phyloP scores from a whole-genome alignment of 2,888 invertebrate species.

The Alloscopus bannaensis region DNA sequence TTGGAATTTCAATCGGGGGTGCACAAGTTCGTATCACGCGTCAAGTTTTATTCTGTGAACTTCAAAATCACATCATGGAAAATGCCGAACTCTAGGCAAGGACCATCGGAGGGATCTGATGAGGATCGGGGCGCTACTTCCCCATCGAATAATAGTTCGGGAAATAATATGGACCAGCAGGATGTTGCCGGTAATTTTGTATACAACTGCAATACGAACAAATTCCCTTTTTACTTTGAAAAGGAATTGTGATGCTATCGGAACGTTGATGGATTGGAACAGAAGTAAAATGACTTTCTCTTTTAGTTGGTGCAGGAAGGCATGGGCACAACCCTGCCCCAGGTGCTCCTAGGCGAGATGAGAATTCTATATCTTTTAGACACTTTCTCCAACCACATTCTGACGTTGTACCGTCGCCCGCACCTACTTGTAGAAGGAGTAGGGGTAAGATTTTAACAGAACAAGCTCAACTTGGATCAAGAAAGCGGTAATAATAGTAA shows the following conservation, averaged over 20 bases:
- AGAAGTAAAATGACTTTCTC: conserved; percentile 34
- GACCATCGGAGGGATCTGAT: conserved; percentile 54
- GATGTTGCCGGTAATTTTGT: conserved; percentile 27
- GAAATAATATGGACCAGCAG: conserved; percentile 26
- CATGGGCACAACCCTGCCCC: too few species aligned
- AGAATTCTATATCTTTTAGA: conserved; percentile 89
- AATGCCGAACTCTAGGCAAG: conserved; percentile 68
- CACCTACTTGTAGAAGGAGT: conserved; percentile 60
- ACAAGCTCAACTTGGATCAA: too few species aligned
- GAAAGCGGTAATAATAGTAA: not conserved
- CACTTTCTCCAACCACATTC: conserved; percentile 80
- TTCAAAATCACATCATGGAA: conserved; percentile 28
- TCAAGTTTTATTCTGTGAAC: not conserved
- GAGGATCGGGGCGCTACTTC: conserved; percentile 49
- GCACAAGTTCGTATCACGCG: not conserved
- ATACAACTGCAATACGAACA: too few species aligned
- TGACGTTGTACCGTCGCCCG: conserved; percentile 68
- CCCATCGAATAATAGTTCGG: conserved; percentile 25
- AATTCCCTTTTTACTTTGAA: not conserved
- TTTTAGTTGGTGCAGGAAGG: conserved; percentile 71
- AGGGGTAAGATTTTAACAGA: conserved; percentile 61
- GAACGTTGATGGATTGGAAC: conserved; percentile 2
- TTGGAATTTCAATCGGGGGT: not conserved
- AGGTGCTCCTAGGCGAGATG: conserved; percentile 80
- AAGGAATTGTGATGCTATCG: not conserved